phyloP scores from a whole-genome alignment of 2,797 vertebrate species.

The Alcedo atthis region DNA sequence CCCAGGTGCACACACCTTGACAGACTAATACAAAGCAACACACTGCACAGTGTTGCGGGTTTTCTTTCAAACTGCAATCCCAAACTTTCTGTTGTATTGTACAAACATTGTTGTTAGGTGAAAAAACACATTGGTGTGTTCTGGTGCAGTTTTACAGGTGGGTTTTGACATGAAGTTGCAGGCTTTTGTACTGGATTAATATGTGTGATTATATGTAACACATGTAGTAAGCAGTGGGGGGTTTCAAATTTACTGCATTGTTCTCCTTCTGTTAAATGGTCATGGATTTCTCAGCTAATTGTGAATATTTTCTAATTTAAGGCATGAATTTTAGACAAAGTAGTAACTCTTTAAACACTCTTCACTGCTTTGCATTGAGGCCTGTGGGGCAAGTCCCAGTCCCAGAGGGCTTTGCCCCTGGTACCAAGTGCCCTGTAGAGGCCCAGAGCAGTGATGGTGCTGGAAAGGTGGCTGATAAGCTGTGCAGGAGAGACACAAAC shows the following conservation, averaged over 20 bases:
- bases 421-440: not conserved
- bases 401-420: not conserved
- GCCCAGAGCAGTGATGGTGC: fast-evolving
- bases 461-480: not conserved
- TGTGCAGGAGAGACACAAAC: not conserved
- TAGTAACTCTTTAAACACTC: not conserved
- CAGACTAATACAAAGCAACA: too few species aligned
- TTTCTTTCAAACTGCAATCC: too few species aligned
- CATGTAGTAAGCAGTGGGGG: not conserved
- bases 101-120: too few species aligned
- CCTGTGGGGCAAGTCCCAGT: fast-evolving
- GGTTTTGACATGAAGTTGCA: slow-evolving; percentile 12
- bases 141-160: not conserved
- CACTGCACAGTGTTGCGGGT: too few species aligned
- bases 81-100: too few species aligned
- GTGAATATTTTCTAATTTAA: not conserved
- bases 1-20: too few species aligned
- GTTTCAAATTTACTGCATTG: not conserved
- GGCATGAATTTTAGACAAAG: not conserved
- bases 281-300: not conserved
- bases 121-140: not conserved
- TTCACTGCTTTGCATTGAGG: not conserved
- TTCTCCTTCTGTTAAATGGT: not conserved
- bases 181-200: slow-evolving; percentile 1
- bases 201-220: slow-evolving; percentile 23